These are phyloP conservation scores for Chironex yamaguchii DNA, from an alignment of 30 jellyfish, hydroid and myxozoan species.

Conservation along the genomic window DNA sequence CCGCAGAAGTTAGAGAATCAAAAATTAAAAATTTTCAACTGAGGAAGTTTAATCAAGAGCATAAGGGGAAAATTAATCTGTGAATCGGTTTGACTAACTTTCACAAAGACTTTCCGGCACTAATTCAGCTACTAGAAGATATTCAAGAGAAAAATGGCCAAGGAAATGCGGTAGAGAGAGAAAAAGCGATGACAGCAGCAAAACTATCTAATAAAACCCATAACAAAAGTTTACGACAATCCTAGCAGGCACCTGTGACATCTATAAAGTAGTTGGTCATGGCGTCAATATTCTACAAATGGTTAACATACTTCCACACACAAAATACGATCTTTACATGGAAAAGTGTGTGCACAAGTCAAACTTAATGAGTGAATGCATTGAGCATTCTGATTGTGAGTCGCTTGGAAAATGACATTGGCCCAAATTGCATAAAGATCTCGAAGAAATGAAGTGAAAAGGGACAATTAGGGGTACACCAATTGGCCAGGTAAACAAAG, in stretches of 20 bases:
- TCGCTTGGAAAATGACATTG: constrained; percentile 4
- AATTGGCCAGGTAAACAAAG: not conserved
- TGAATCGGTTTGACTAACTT: no score
- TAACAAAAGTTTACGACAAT: not conserved
- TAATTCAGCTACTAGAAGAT: constrained; percentile 1
- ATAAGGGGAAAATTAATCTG: no score
- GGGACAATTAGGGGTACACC: constrained; percentile 10
- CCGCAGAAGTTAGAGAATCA: no score
- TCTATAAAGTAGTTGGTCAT: constrained; percentile 3
- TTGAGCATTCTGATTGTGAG: no score
- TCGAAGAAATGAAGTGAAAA: not conserved
- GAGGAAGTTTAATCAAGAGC: no score
- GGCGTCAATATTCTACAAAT: constrained; percentile 15
- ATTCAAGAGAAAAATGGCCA: not conserved
- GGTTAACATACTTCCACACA: constrained; percentile 12
- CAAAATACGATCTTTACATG: not conserved
- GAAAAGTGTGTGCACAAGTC: not conserved
- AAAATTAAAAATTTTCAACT: no score
- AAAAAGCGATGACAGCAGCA: not conserved
- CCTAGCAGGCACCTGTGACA: constrained; percentile 11
- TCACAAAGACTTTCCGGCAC: constrained; percentile 11
- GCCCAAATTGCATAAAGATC: constrained; percentile 9
- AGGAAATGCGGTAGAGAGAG: constrained; percentile 7
- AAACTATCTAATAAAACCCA: not conserved
- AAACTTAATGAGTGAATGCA: not conserved